A percentile compares a stretch with the other conserved stretches of the same genome.
Conservation (phyloP, 1,140 invertebrate genomes). For the Mylabris phalerata region DNA sequence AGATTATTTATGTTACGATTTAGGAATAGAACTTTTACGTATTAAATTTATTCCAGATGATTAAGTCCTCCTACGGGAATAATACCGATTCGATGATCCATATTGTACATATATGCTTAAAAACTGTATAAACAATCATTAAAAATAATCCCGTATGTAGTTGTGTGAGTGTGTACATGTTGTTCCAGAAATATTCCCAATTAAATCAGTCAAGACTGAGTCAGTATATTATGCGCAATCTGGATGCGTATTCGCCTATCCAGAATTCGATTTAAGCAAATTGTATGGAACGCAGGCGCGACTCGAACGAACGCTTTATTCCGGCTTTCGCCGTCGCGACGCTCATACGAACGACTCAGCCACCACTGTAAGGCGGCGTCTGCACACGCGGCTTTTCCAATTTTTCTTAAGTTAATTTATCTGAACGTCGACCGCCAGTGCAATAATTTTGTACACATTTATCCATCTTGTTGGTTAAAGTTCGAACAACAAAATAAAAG, state of each 20-base stretch:
- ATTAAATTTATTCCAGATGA: too few relatives aligned
- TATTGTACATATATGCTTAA: constrained; percentile 4
- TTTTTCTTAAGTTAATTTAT: constrained; percentile 28
- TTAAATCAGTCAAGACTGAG: constrained; percentile 3
- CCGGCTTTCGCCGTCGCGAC: constrained; percentile 36
- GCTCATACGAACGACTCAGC: constrained; percentile 43
- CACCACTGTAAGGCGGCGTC: constrained; percentile 40
- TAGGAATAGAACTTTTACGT: background rate
- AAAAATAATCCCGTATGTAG: constrained; percentile 18
- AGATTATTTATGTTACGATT: background rate
- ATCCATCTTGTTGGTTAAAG: background rate
- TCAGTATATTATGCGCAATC: constrained; percentile 29
- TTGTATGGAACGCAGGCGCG: constrained; percentile 16
- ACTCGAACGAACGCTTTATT: constrained; percentile 25
- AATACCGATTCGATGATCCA: background rate
- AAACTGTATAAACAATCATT: constrained; percentile 20
- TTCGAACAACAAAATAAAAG: background rate
- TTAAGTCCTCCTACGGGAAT: background rate
- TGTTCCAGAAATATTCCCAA: constrained; percentile 28
- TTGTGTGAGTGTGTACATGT: background rate
- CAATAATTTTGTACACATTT: constrained; percentile 17
- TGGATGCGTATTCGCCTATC: constrained; percentile 2
- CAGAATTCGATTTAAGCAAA: background rate
- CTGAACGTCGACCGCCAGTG: constrained; percentile 39
- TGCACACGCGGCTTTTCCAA: constrained; percentile 31